Conservation (phyloP, 2,113 vertebrate genomes). For the Takifugu flavidus region DNA sequence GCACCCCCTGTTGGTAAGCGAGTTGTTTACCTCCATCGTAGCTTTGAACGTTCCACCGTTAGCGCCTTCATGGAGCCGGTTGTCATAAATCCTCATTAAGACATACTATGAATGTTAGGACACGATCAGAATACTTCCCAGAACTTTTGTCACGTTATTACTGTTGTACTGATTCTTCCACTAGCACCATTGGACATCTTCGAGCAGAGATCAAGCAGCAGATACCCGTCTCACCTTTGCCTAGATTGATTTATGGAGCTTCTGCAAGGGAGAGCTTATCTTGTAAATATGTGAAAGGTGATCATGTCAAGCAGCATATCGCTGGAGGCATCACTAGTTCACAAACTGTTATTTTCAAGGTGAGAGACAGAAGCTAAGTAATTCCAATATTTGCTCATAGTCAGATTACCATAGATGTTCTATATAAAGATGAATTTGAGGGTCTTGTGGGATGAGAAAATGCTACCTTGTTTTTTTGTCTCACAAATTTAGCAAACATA, state of each 20-base stretch:
- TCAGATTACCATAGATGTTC: neutral
- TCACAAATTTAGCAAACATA: too few relatives aligned
- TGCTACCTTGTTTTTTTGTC: neutral
- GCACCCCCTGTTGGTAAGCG: too few relatives aligned
- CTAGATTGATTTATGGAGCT: slow-evolving; percentile 46
- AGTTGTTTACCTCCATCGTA: too few relatives aligned
- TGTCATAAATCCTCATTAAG: too few relatives aligned
- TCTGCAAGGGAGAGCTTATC: slow-evolving; percentile 45
- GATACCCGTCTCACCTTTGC: slow-evolving; percentile 34
- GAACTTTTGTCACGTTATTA: neutral
- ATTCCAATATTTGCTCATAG: too few relatives aligned
- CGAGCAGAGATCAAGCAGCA: slow-evolving; percentile 27
- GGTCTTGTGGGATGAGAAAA: neutral
- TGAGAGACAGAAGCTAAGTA: neutral
- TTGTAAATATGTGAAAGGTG: slow-evolving; percentile 47
- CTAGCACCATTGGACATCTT: slow-evolving; percentile 29
- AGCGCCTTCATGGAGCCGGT: too few relatives aligned
- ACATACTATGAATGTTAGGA: too few relatives aligned
- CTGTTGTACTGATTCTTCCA: neutral
- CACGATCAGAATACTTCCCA: too few relatives aligned
- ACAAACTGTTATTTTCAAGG: slow-evolving; percentile 32
- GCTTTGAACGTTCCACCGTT: too few relatives aligned
- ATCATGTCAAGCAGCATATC: slow-evolving; percentile 36
- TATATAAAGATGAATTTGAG: neutral
- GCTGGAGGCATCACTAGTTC: slow-evolving; percentile 11